Conservation (phyloP, 2,113 vertebrate genomes). For the Hippoglossus stenolepis region DNA sequence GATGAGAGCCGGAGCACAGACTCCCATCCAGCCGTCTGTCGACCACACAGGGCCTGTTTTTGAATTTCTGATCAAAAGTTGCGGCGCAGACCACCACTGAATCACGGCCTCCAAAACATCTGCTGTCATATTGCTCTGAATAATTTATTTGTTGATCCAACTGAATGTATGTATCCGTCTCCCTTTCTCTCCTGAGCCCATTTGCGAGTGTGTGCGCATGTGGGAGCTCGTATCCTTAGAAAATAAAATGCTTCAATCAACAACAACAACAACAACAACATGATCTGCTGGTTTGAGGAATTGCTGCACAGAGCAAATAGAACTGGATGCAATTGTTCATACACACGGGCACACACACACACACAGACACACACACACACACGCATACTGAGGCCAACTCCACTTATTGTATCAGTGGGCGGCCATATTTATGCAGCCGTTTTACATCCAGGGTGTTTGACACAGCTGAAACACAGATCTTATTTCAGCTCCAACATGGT, state of each 20-base stretch:
- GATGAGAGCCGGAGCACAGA: constrained; percentile 7
- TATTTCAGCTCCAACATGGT: constrained; percentile 51
- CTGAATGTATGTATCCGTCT: constrained; percentile 67
- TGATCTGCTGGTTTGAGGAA: constrained; percentile 62
- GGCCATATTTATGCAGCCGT: constrained; percentile 42
- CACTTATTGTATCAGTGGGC: constrained; percentile 57
- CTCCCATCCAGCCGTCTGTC: constrained; percentile 55
- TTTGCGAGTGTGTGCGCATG: constrained; percentile 38
- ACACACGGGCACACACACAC: constrained; percentile 8
- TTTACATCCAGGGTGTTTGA: constrained; percentile 39
- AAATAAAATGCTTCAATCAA: constrained; percentile 73
- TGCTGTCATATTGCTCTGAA: constrained; percentile 80
- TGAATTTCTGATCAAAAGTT: constrained; percentile 82
- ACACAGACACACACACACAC: not conserved
- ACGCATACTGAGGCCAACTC: constrained; percentile 11
- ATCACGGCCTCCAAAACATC: constrained; percentile 79
- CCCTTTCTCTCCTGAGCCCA: constrained; percentile 52
- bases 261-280: constrained; percentile 67
- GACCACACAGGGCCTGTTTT: constrained; percentile 76
- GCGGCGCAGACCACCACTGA: constrained; percentile 68
- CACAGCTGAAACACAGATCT: constrained; percentile 35
- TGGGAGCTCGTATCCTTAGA: constrained; percentile 43
- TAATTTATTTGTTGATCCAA: constrained; percentile 81
- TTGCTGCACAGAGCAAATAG: constrained; percentile 26
- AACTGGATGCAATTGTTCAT: constrained; percentile 29